Evolutionary conservation across 2,888 invertebrate species (phyloP).

Genomic region (Hypena proboscidalis): DNA sequence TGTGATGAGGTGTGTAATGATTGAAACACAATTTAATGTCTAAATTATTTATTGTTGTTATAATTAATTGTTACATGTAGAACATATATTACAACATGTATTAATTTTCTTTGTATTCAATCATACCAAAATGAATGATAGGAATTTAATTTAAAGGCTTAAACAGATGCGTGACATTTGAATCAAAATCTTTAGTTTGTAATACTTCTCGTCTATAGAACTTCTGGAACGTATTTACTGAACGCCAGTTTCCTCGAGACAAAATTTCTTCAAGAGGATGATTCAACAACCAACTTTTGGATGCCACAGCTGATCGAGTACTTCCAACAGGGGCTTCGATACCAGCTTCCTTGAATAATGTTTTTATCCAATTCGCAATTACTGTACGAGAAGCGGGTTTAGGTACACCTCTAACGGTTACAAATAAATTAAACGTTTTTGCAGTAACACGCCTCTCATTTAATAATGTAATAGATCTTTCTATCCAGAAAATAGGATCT

Average conservation of each 20-base stretch:
- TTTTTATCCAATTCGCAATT: conserved; percentile 31
- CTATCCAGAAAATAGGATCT: conserved; percentile 13
- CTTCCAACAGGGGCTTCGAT: conserved; percentile 25
- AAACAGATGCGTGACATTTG: conserved; percentile 1
- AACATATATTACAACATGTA: too few relatives aligned
- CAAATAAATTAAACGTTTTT: conserved; percentile 14
- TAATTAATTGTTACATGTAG: not conserved
- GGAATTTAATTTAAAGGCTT: not conserved
- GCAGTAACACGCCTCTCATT: conserved; percentile 10
- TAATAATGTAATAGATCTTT: conserved; percentile 4
- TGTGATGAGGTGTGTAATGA: not conserved
- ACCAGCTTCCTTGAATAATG: conserved; percentile 24
- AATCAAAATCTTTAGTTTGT: not conserved
- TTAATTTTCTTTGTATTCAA: too few relatives aligned
- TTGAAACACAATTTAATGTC: not conserved
- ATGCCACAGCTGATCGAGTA: conserved; percentile 30
- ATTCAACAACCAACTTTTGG: conserved; percentile 27
- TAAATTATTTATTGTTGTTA: not conserved
- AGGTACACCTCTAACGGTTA: conserved; percentile 4
- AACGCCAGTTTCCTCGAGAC: conserved; percentile 24
- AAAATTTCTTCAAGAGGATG: conserved; percentile 25
- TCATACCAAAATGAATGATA: too few relatives aligned
- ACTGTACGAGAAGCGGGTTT: conserved; percentile 19
- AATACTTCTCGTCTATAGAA: conserved; percentile 19
- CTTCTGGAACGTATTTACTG: conserved; percentile 22